Evolutionary conservation across 64 coral and sea anemone species (phyloP).

Genomic region (Dendrophyllia cribrosa): DNA sequence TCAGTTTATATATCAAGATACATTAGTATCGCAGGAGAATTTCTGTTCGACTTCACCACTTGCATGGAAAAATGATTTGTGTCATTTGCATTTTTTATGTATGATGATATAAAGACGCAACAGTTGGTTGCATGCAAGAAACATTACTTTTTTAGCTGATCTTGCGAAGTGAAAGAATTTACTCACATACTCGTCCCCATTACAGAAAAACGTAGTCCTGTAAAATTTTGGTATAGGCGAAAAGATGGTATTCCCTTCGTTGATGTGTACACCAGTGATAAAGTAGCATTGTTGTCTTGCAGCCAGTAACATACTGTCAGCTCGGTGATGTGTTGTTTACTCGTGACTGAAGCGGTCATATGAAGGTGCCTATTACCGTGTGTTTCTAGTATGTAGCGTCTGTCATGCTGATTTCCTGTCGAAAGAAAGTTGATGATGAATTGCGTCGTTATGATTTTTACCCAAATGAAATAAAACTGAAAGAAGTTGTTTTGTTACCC

Average conservation of each 20-base stretch:
- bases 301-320: slow-evolving; percentile 26
- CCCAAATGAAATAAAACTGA: no score
- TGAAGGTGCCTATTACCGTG: not conserved
- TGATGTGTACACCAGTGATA: not conserved
- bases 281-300: not conserved
- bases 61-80: no score
- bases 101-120: no score
- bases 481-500: not conserved
- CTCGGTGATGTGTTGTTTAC: not conserved
- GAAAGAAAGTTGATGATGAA: not conserved
- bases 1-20: no score
- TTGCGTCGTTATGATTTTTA: no score
- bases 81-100: no score
- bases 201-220: not conserved
- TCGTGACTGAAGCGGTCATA: not conserved
- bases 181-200: not conserved
- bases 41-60: no score
- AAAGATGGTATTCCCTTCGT: not conserved
- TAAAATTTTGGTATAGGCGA: not conserved
- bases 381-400: not conserved
- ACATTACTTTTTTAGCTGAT: no score
- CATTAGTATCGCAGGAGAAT: no score
- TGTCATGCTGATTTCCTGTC: not conserved
- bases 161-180: not conserved
- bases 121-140: no score